Evolutionary conservation across 1,140 invertebrate genomes (phyloP).

Genomic region (Zaprionus davidi): DNA sequence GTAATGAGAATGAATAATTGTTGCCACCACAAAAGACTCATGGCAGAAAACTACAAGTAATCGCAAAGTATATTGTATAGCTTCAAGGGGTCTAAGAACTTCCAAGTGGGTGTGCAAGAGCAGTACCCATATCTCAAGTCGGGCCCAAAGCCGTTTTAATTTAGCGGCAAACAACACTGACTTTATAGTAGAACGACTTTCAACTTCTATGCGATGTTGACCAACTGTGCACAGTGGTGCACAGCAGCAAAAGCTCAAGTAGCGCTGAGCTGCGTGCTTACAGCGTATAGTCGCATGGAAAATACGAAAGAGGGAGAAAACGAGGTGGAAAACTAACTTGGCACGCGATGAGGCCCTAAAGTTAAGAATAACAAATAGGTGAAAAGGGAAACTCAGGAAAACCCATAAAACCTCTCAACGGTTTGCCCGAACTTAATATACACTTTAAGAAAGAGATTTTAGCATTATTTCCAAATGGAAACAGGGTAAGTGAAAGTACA

Average conservation of each 20-base stretch:
- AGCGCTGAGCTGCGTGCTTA: conserved; percentile 53
- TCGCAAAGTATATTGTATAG: conserved; percentile 2
- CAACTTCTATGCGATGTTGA: conserved; percentile 6
- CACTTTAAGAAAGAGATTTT: conserved; percentile 4
- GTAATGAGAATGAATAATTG: conserved; percentile 52
- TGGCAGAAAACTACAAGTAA: not conserved
- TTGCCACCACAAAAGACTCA: conserved; percentile 14
- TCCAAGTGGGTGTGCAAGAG: conserved; percentile 14
- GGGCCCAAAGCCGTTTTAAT: conserved; percentile 52
- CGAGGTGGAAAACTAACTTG: not conserved
- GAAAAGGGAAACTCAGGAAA: conserved; percentile 24
- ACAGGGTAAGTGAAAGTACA: not conserved
- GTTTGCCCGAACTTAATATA: conserved; percentile 8
- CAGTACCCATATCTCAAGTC: conserved; percentile 20
- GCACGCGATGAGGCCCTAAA: conserved; percentile 66
- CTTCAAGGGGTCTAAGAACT: conserved; percentile 28
- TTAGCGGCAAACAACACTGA: conserved; percentile 61
- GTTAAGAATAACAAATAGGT: conserved; percentile 67
- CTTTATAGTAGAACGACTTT: conserved; percentile 7
- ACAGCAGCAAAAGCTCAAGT: conserved; percentile 27
- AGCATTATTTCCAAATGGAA: not conserved
- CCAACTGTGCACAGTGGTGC: conserved; percentile 26
- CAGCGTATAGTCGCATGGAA: conserved; percentile 16
- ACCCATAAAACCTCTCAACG: conserved; percentile 13
- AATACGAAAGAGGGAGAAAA: conserved; percentile 18